Conservation (phyloP, 2,888 invertebrate genomes). For the Cecidostiba fungosa region DNA sequence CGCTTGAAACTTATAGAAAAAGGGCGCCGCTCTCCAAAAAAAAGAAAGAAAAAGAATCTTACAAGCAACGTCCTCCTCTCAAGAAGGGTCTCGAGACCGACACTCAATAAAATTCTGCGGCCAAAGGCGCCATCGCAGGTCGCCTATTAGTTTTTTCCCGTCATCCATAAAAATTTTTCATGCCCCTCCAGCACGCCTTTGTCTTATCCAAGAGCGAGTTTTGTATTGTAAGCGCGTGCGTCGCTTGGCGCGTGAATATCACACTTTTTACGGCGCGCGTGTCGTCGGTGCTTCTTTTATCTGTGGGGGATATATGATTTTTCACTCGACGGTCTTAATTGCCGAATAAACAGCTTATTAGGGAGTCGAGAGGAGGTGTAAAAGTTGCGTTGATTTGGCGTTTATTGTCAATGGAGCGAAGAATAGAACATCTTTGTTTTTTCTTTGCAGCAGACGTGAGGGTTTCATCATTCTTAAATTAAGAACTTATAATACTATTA, state of each 20-base stretch:
- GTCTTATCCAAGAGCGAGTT: not conserved
- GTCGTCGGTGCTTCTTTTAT: constrained; percentile 32
- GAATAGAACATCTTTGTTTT: not conserved
- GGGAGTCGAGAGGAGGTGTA: not conserved
- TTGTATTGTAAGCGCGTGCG: constrained; percentile 41
- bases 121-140: constrained; percentile 69
- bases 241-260: constrained; percentile 51
- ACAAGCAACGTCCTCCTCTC: not conserved
- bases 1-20: constrained; percentile 2
- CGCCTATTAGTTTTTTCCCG: constrained; percentile 64
- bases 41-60: not conserved
- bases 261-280: constrained; percentile 52
- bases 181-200: constrained; percentile 34
- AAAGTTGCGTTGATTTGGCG: not conserved
- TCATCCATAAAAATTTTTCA: constrained; percentile 64
- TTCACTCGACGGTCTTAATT: constrained; percentile 52
- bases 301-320: constrained; percentile 25
- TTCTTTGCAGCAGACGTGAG: not conserved
- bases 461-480: too few species aligned
- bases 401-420: not conserved
- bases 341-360: constrained; percentile 56
- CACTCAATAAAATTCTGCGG: constrained; percentile 61
- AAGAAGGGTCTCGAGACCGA: constrained; percentile 27
- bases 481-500: not conserved
- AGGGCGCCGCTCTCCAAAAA: constrained; percentile 9